Base-by-base conservation (phyloP, 2,888 invertebrate genomes). In the Pristionchus entomophagus region DNA sequence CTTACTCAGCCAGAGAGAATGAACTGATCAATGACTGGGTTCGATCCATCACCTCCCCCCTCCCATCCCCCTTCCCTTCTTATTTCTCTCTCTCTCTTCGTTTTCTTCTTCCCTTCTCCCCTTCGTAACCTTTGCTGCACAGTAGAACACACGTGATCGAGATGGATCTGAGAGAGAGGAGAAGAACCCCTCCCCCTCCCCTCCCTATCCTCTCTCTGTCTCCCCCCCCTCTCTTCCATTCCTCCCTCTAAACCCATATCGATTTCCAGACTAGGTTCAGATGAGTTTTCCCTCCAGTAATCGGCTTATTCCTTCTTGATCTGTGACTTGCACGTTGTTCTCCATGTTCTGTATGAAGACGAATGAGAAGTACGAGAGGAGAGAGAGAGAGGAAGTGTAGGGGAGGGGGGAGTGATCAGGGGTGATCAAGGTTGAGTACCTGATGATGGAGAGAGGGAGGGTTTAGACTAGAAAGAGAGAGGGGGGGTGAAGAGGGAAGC, bases 61-160 rank as follows among this genome's bases (percentile, higher is more conserved):
- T 62, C 38, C 26, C 49, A 12, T 78, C 78, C 32, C 78, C 0
- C 3, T 38, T 73, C 49, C 29, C 49, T 49, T 14, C 29, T 17
- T 78, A 12, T 77, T n/a, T 45, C 22, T 78, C 49, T 45, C 49
- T 26, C 22, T 49, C 49, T 5, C 49, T 78, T 49, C 38, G 22
- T 22, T 32, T 32, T 69, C 32, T 26, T 69, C 69, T 14, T 69
- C 32, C 38, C 38, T 38, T 38, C 69, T 38, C 69, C 12, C 69
- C 35, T 69, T 38, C 69, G 41, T 69, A 69, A 69, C 69, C 69
- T 69, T 69, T 69, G 69, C 69, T 69, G 69, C 69, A 69, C 56
- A 56, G 56, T 22, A 4, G 38, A 69, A 69, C 69, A 69, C 69
- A 69, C 69, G 69, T 69, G 69, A 69, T 69, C 38, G 45, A 69